Base-by-base conservation (phyloP, 2,888 invertebrate genomes). In the Epistrophe grossulariae region DNA sequence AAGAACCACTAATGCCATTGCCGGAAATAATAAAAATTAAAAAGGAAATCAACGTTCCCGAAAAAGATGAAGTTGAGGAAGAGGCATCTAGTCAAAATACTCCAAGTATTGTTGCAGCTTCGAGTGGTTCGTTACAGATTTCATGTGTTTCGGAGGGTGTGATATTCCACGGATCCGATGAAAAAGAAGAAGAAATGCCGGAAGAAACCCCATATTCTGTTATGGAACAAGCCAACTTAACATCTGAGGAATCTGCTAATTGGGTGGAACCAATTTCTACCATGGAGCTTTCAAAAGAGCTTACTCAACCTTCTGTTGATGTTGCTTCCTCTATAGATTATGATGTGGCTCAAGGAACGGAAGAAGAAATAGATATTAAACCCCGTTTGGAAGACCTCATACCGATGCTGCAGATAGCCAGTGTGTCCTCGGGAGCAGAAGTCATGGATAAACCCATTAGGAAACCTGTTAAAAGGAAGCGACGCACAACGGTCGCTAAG, bases 331-430 rank as follows among this genome's bases (percentile, higher is more conserved):
- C 45, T 74, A 64, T 24, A 31, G 64, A 35, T 38, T 70, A 15
- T 55, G 10, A n/a, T 31, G 9, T 5, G 2, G 15, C 66, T 50
- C 40, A 19, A 31, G 28, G 48, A 19, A 15, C 17, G 4, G 62
- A 62, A 6, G 72, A 81, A 5, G 88, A 89, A 60, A 50, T 88
- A 7, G 92, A 92, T 85, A 89, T 92, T 4, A 92, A 92, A 66
- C 92, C 92, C 2, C 91, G 91, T 88, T 90, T 90, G 17, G 82
- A 89, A 73, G 91, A 91, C 48, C 88, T 92, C 8, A 91, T 92
- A 89, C 91, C 91, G 1, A 85, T 91, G 57, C 88, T 92, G 68
- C 88, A 91, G 89, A 92, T 92, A 76, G 89, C 90, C 0, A 90
- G 90, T 68, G 89, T 92, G n/a, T 90, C 90, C 4, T 90, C 91